Conservation (phyloP, 2,888 invertebrate genomes). For the Hipparchia semele region DNA sequence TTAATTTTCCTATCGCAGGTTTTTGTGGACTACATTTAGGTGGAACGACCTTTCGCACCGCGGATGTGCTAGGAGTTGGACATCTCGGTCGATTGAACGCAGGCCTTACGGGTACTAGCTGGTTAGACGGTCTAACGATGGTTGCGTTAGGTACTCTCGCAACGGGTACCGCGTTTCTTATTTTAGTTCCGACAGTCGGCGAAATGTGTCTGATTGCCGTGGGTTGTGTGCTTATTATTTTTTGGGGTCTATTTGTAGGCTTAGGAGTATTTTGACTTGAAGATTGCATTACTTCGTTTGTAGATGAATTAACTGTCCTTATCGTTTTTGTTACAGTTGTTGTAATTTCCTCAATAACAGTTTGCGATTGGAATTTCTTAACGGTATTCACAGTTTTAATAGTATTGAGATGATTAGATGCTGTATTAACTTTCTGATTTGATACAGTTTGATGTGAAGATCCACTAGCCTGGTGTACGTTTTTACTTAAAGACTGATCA, state of each 20-base stretch:
- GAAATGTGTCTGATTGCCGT: conserved; percentile 56
- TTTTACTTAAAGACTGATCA: conserved; percentile 40
- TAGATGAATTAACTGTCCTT: conserved; percentile 70
- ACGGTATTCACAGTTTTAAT: conserved; percentile 70
- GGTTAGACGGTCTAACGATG: conserved; percentile 51
- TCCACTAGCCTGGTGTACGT: conserved; percentile 38
- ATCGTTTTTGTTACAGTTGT: conserved; percentile 78
- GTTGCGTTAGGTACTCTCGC: conserved; percentile 45
- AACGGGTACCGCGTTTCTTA: conserved; percentile 49
- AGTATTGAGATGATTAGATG: conserved; percentile 61
- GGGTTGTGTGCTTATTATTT: conserved; percentile 50
- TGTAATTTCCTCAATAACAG: conserved; percentile 75
- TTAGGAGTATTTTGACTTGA: conserved; percentile 48
- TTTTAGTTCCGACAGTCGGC: conserved; percentile 52
- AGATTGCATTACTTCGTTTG: conserved; percentile 65
- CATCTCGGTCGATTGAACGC: conserved; percentile 49
- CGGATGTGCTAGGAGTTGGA: conserved; percentile 53
- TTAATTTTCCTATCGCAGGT: conserved; percentile 55
- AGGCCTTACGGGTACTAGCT: conserved; percentile 53
- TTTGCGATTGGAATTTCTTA: conserved; percentile 72
- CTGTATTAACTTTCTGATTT: conserved; percentile 51
- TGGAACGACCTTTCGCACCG: conserved; percentile 47
- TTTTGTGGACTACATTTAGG: conserved; percentile 43
- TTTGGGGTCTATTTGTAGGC: conserved; percentile 50
- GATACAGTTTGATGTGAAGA: conserved; percentile 45